phyloP scores from a whole-genome alignment of 2,113 vertebrate species.

The Climacteris rufus region DNA sequence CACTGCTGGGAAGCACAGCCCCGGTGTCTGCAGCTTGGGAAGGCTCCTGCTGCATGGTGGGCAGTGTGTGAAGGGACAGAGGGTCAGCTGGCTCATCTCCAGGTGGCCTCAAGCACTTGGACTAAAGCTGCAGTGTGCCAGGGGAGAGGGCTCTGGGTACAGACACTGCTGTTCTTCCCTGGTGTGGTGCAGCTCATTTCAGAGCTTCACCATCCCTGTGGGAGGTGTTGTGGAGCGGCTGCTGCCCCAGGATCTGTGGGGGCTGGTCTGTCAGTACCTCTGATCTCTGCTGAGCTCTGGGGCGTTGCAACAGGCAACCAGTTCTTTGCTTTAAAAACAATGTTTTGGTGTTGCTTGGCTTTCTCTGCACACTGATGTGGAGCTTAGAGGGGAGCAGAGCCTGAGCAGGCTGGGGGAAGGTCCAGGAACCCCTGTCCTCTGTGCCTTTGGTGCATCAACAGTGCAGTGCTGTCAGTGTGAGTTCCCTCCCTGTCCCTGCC shows the following conservation, averaged over 20 bases:
- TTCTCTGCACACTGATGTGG: not conserved
- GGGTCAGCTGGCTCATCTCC: not conserved
- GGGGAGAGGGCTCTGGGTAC: not conserved
- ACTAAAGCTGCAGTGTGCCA: not conserved
- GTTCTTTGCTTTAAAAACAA: not conserved
- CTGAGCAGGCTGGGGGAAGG: not conserved
- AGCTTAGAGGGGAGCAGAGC: not conserved
- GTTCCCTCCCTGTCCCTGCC: not conserved
- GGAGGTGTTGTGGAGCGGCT: not conserved
- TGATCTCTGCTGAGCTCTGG: not conserved
- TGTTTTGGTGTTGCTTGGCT: not conserved
- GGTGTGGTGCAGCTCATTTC: fast-evolving
- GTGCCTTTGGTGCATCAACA: not conserved
- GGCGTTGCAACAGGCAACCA: not conserved
- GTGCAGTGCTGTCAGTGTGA: fast-evolving
- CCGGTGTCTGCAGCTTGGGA: fast-evolving
- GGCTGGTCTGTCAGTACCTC: not conserved
- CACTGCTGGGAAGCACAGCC: not conserved
- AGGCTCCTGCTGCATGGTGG: not conserved
- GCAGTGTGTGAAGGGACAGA: not conserved
- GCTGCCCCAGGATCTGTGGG: not conserved
- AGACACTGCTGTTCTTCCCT: fast-evolving
- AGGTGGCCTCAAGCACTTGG: not conserved
- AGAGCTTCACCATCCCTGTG: not conserved
- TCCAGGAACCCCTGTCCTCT: not conserved